These are phyloP conservation scores for Brachionus koreanus DNA, from an alignment of 1,140 invertebrate genomes.

Conservation along the genomic window DNA sequence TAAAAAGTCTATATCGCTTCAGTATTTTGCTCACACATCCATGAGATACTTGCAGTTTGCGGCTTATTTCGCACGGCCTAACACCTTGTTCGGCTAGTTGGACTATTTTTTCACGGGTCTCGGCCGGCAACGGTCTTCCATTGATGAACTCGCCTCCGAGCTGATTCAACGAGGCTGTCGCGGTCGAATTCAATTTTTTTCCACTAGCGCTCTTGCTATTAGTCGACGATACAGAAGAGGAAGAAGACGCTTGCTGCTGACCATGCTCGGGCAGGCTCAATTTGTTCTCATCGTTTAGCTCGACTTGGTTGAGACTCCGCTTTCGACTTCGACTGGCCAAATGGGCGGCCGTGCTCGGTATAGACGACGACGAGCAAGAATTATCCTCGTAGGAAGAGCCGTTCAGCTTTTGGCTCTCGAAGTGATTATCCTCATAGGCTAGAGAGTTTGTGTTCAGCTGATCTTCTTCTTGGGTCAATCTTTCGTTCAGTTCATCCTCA, in stretches of 20 bases:
- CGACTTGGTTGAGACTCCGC: not conserved
- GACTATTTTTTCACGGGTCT: conserved; percentile 88
- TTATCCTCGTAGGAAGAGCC: not conserved
- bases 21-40: conserved; percentile 93
- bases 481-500: not conserved
- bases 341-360: not conserved
- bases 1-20: conserved; percentile 83
- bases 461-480: not conserved
- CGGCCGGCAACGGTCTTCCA: conserved; percentile 88
- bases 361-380: conserved; percentile 16
- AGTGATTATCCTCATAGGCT: not conserved
- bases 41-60: conserved; percentile 85
- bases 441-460: not conserved
- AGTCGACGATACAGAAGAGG: not conserved
- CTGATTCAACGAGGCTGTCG: conserved; percentile 71
- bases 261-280: not conserved
- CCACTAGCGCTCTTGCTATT: not conserved
- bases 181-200: conserved; percentile 11
- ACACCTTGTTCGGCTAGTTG: conserved; percentile 88
- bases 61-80: conserved; percentile 87
- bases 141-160: conserved; percentile 95
- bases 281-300: not conserved
- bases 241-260: not conserved
- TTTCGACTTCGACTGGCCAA: not conserved
- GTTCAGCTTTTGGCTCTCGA: not conserved